A percentile compares a stretch with the other conserved stretches of the same genome.
These are phyloP conservation scores for Erebia epiphron DNA, from an alignment of 2,888 invertebrate genomes.

Conservation along the genomic window DNA sequence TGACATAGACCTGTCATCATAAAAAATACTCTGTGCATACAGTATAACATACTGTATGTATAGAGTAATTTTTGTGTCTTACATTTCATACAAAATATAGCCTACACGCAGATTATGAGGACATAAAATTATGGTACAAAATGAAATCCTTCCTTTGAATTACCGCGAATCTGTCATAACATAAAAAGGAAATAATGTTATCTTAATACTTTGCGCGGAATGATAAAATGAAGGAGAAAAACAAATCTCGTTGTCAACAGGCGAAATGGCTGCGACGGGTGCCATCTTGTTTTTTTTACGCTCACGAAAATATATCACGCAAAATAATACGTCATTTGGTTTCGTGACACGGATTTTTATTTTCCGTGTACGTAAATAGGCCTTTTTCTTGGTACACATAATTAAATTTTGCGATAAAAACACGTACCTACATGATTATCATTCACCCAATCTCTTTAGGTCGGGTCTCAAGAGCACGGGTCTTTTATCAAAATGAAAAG, in stretches of 20 bases:
- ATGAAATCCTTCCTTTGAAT: conserved; percentile 12
- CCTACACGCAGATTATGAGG: not conserved
- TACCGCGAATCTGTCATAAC: conserved; percentile 13
- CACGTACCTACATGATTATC: too few species aligned
- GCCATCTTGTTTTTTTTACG: conserved; percentile 48
- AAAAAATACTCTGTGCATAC: too few species aligned
- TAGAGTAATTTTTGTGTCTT: too few species aligned
- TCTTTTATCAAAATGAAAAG: too few species aligned
- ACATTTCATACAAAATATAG: not conserved
- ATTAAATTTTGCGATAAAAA: too few species aligned
- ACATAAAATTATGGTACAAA: not conserved
- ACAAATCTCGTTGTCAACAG: conserved; percentile 69
- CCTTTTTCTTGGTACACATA: not conserved
- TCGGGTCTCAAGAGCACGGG: too few species aligned
- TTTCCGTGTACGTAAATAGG: not conserved
- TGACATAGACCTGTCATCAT: too few species aligned
- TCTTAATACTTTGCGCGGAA: conserved; percentile 32
- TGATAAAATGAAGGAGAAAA: conserved; percentile 50
- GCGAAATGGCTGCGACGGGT: conserved; percentile 55
- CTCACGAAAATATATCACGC: conserved; percentile 49
- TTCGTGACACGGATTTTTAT: conserved; percentile 6
- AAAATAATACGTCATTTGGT: conserved; percentile 8
- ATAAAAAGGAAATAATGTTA: conserved; percentile 29
- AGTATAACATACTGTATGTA: too few species aligned
- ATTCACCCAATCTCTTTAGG: too few species aligned